Conservation (phyloP, 2,888 invertebrate species). For the Orchestes rusci region DNA sequence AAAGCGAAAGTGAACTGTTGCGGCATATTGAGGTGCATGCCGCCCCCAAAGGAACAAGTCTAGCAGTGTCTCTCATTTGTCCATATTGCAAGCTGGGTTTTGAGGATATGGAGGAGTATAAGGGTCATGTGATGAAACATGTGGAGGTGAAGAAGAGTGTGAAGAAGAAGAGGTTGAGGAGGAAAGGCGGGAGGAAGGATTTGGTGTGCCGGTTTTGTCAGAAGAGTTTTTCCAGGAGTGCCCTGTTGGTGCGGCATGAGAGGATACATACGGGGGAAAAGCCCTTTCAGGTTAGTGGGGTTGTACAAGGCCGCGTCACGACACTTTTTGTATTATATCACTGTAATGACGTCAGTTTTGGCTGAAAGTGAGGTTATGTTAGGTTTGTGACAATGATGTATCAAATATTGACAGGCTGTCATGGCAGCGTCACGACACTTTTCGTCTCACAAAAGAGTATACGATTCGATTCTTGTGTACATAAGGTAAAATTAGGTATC, state of each 20-base stretch:
- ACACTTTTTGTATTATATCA: constrained; percentile 6
- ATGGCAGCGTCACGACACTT: too few relatives aligned
- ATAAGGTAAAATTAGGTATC: too few relatives aligned
- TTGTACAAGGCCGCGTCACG: too few relatives aligned
- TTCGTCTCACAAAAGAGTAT: too few relatives aligned
- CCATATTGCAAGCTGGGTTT: constrained; percentile 52
- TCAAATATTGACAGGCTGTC: too few relatives aligned
- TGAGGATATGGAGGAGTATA: constrained; percentile 42
- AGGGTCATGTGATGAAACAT: constrained; percentile 49
- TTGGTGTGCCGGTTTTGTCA: constrained; percentile 48
- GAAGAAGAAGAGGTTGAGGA: constrained; percentile 8
- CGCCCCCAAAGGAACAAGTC: constrained; percentile 9
- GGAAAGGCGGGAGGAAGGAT: constrained; percentile 20
- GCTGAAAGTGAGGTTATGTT: too few relatives aligned
- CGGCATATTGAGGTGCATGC: constrained; percentile 40
- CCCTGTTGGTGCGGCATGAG: constrained; percentile 56
- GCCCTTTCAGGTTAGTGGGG: constrained; percentile 50
- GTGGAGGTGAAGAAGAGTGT: constrained; percentile 44
- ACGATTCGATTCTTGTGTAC: too few relatives aligned
- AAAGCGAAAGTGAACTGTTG: constrained; percentile 45
- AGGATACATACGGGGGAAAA: constrained; percentile 62
- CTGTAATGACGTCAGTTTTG: background rate
- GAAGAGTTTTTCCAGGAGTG: constrained; percentile 56
- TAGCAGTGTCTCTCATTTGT: constrained; percentile 44
- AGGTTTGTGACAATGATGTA: too few relatives aligned